Evolutionary conservation across 2,888 invertebrate species (phyloP).

Genomic region (Synergus gifuensis): DNA sequence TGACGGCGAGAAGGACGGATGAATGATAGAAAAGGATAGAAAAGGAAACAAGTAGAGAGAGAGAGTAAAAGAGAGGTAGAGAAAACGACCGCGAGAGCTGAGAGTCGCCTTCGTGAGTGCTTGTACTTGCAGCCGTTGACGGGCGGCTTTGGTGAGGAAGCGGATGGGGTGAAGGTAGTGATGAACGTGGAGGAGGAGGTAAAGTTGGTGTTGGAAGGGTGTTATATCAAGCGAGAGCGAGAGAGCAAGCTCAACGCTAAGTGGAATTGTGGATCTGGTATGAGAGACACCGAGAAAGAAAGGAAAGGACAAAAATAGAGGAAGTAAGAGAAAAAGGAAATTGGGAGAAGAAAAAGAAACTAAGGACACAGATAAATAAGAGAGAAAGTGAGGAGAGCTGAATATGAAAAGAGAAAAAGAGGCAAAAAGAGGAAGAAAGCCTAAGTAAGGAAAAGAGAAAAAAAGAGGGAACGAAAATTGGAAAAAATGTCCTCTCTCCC

Average conservation of each 20-base stretch:
- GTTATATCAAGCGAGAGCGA: slow-evolving; percentile 45
- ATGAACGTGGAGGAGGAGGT: slow-evolving; percentile 19
- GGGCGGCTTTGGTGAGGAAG: slow-evolving; percentile 44
- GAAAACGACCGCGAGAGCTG: slow-evolving; percentile 45
- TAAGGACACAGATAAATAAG: no score
- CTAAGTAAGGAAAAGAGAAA: not conserved
- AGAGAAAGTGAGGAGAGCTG: no score
- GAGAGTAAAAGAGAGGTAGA: not conserved
- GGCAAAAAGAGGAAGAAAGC: not conserved
- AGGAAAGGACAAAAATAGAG: slow-evolving; percentile 19
- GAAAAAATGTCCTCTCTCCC: no score
- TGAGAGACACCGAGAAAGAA: slow-evolving; percentile 14
- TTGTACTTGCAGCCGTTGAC: slow-evolving; percentile 50
- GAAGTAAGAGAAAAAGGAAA: not conserved
- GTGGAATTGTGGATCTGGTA: not conserved
- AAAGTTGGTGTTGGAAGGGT: slow-evolving; percentile 35
- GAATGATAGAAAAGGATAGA: slow-evolving; percentile 38
- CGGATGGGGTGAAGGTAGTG: slow-evolving; percentile 28
- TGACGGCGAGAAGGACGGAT: slow-evolving; percentile 37
- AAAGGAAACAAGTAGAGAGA: slow-evolving; percentile 26
- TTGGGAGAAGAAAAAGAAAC: not conserved
- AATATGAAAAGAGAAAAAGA: not conserved
- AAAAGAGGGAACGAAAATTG: not conserved
- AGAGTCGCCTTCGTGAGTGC: slow-evolving; percentile 48
- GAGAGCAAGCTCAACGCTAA: slow-evolving; percentile 22